Percentiles rank a stretch among this genome's conserved stretches.
These are phyloP conservation scores for Neomorphus geoffroyi DNA, from an alignment of 2,797 vertebrate species.

Conservation along the genomic window DNA sequence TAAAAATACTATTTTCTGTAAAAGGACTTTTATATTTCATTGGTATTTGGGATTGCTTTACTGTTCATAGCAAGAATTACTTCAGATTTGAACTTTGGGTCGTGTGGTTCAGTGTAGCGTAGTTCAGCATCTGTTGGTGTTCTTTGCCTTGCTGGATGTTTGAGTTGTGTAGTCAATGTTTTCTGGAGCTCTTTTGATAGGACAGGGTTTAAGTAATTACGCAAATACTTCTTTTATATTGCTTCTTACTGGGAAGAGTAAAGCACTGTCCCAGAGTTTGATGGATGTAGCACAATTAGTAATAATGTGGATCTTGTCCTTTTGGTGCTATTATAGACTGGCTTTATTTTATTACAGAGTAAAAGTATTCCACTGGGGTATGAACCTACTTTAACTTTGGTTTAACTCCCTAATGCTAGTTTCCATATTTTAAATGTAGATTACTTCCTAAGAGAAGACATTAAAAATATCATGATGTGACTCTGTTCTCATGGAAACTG, in stretches of 20 bases:
- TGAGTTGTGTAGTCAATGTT: neutral
- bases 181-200: neutral
- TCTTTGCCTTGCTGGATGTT: neutral
- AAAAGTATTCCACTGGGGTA: neutral
- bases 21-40: neutral
- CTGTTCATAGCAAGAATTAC: neutral
- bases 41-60: neutral
- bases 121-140: neutral
- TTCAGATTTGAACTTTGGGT: neutral
- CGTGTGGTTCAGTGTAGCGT: neutral
- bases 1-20: neutral
- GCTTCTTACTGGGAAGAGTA: neutral
- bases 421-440: conserved; percentile 61
- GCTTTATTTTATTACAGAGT: neutral
- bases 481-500: conserved; percentile 66
- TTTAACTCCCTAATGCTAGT: conserved; percentile 14
- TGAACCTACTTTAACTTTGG: neutral
- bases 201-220: neutral
- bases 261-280: neutral
- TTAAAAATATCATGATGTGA: conserved; percentile 55
- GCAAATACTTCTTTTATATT: neutral
- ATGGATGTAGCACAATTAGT: neutral
- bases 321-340: neutral
- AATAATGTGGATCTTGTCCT: neutral
- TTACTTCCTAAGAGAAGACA: conserved; percentile 61